Conservation (phyloP, 2,797 vertebrate species). For the Xenops minutus region DNA sequence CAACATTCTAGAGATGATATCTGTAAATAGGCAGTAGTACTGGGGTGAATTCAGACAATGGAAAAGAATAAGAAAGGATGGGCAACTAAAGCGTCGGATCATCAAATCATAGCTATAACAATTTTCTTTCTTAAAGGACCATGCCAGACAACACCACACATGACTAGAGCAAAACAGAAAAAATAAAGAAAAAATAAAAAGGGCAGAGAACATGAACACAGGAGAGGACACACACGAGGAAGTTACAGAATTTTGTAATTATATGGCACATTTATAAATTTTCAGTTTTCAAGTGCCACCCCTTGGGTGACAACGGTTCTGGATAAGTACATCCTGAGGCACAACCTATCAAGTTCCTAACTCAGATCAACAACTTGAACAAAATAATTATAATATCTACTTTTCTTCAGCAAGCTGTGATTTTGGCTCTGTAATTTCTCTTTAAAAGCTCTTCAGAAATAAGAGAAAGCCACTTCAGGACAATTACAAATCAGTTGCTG, state of each 20-base stretch:
- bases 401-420: not conserved
- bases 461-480: not conserved
- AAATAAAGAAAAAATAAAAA: accelerated
- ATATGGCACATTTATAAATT: not conserved
- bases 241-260: not conserved
- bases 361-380: not conserved
- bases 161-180: not conserved
- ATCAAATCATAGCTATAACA: not conserved
- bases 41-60: not conserved
- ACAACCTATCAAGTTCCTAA: not conserved
- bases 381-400: not conserved
- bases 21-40: not conserved
- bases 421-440: not conserved
- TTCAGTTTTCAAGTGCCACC: not conserved
- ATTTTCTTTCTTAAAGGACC: not conserved
- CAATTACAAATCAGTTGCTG: not conserved
- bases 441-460: not conserved
- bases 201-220: accelerated
- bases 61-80: not conserved
- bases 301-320: not conserved
- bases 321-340: not conserved
- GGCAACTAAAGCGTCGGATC: not conserved
- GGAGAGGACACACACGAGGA: not conserved
- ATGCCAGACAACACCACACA: not conserved
- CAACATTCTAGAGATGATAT: not conserved